Conservation (phyloP, 2,888 invertebrate species). For the Diplazon laetatorius region DNA sequence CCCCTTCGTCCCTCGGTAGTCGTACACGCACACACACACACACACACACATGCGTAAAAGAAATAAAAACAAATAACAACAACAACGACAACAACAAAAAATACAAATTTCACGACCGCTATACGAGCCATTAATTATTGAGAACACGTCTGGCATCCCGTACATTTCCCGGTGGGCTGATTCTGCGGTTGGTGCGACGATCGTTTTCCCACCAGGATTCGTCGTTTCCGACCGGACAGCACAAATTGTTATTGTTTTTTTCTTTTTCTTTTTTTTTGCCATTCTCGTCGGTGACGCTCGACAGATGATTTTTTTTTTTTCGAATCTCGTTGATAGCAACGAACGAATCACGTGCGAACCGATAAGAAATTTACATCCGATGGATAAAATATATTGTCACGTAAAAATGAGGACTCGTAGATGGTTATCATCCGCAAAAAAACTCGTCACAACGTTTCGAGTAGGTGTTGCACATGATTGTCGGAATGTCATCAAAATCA, state of each 20-base stretch:
- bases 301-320: constrained; percentile 5
- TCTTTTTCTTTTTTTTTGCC: not conserved
- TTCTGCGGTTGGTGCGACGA: constrained; percentile 43
- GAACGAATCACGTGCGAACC: not conserved
- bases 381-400: not conserved
- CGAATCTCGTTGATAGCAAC: not conserved
- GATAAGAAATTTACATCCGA: not conserved
- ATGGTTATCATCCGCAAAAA: not conserved
- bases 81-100: constrained; percentile 23
- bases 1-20: not conserved
- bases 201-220: constrained; percentile 50
- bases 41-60: constrained; percentile 15
- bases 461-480: too few relatives aligned
- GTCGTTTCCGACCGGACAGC: constrained; percentile 16
- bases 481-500: too few relatives aligned
- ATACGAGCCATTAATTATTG: constrained; percentile 62
- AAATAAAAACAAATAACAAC: constrained; percentile 6
- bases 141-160: constrained; percentile 57
- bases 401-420: not conserved
- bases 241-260: constrained; percentile 38
- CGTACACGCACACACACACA: too few relatives aligned
- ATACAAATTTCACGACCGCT: constrained; percentile 59
- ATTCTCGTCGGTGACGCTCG: constrained; percentile 28
- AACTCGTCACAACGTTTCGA: not conserved
- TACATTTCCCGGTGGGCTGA: constrained; percentile 24